Percentiles rank a stretch among this genome's conserved stretches.
These are phyloP conservation scores for Drosophila quadrilineata DNA, from an alignment of 1,140 invertebrate genomes.

Conservation along the genomic window DNA sequence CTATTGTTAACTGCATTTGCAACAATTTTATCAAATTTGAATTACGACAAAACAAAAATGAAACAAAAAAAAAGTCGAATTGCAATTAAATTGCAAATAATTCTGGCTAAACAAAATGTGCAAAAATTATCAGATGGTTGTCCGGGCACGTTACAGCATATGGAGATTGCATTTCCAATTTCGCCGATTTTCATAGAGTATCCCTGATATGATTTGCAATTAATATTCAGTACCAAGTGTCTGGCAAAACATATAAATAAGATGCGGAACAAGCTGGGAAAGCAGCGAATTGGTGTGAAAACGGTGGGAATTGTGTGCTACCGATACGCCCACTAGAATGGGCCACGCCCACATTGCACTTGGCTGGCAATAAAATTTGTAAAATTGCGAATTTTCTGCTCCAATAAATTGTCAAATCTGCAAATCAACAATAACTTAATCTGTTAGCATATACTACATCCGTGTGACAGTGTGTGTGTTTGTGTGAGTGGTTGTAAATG, in stretches of 20 bases:
- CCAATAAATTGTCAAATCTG: conserved; percentile 65
- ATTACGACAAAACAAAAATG: conserved; percentile 61
- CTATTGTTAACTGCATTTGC: neutral
- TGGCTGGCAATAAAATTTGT: conserved; percentile 54
- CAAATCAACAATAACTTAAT: conserved; percentile 61
- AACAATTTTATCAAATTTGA: conserved; percentile 57
- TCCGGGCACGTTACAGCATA: too few species aligned
- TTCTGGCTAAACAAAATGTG: conserved; percentile 35
- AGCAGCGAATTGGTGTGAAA: too few species aligned
- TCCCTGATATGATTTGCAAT: conserved; percentile 59
- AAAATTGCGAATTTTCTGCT: conserved; percentile 59
- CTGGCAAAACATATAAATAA: conserved; percentile 7
- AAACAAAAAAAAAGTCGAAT: conserved; percentile 63
- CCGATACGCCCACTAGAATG: neutral
- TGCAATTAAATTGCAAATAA: conserved; percentile 62
- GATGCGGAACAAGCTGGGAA: too few species aligned
- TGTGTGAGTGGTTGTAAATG: neutral
- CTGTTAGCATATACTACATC: conserved; percentile 12
- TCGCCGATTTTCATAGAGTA: conserved; percentile 5
- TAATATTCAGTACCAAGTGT: conserved; percentile 45
- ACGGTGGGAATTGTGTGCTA: too few species aligned
- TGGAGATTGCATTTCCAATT: too few species aligned
- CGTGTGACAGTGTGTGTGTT: neutral
- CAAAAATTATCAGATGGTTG: conserved; percentile 59
- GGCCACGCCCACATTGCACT: neutral